Base-by-base conservation (phyloP, 1,140 invertebrate species). In the Drosophila gunungcola region DNA sequence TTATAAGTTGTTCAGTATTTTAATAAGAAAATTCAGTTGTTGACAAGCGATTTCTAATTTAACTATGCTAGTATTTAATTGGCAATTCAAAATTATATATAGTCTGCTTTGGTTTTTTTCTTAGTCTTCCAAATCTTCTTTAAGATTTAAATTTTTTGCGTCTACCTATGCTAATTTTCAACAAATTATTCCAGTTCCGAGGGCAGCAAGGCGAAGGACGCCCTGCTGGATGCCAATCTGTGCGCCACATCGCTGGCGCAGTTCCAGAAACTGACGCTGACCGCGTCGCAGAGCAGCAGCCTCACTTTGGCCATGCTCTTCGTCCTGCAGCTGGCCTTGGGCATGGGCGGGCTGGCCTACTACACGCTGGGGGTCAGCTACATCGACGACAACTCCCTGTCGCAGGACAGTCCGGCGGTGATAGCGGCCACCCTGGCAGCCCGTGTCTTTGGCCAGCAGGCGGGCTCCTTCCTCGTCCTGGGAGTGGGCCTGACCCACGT, bases 311-410 rank as follows among this genome's bases (percentile, higher is more conserved):
- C 89, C 9, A 78, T 95, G 49, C 78, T 96, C 0, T 94, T 95
- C 57, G 34, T 93, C 0, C 93, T 94, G 0, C 95, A 96, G 82
- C 89, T 95, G 61, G 78, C 94, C 2, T 92, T 93, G 46, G 95
- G 94, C 10, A 91, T 95, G 45, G 94, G 93, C 7, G 94, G 93
- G 13, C 92, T 95, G 42, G 93, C 94, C 0, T 96, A 95, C 73
- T 95, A 94, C 73, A 93, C 94, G 1, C 90, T 96, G 1, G 95
- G 95, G 2, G 92, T 96, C 13, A 94, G 95, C 3, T 96, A 96
- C 80, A 93, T 96, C 29, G 95, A 96, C 67, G 95, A 96, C 73
- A 95, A 95, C 75, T 94, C 95, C 0, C 93, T 94, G 53, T 94
- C 93, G 60, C 93, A 93, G 43, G 93, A 95, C 45, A 93, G 94